Evolutionary conservation across 2,113 vertebrate genomes (phyloP).

Genomic region (Malaclemys terrapin): DNA sequence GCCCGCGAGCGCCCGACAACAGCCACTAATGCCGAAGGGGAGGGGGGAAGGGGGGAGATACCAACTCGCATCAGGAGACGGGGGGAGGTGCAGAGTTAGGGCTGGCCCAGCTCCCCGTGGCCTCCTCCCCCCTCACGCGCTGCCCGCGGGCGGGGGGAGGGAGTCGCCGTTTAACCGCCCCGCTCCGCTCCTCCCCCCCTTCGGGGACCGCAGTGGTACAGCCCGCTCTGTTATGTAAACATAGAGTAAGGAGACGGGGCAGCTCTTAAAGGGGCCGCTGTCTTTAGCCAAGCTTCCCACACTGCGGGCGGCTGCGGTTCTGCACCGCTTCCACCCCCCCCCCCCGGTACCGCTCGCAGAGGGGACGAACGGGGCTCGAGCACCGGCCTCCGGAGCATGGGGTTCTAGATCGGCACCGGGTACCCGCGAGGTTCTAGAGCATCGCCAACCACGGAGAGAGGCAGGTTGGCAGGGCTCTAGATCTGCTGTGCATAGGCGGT

Average conservation of each 20-base stretch:
- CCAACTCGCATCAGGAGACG: neutral
- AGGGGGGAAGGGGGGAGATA: neutral
- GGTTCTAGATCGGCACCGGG: neutral
- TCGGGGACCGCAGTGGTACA: neutral
- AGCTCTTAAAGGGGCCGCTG: conserved; percentile 80
- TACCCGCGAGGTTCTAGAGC: accelerated
- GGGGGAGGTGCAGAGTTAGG: no score
- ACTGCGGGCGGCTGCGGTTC: no score
- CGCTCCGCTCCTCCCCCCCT: neutral
- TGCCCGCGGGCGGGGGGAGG: neutral
- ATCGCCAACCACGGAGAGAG: accelerated
- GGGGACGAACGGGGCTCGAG: no score
- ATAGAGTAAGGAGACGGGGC: conserved; percentile 80
- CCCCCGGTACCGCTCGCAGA: no score
- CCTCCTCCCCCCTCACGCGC: no score
- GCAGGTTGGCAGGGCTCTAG: neutral
- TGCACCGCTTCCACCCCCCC: no score
- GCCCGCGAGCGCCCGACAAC: neutral
- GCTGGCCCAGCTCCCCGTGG: neutral
- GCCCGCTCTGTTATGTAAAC: conserved; percentile 84
- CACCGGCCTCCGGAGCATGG: accelerated
- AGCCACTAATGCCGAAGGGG: neutral
- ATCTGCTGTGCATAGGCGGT: neutral
- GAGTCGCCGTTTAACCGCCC: neutral
- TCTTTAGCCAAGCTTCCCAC: conserved; percentile 23